Evolutionary conservation across 2,797 vertebrate genomes (phyloP), one percentile per base, ranked within the genome.

Genomic region (Mus minutoides): DNA sequence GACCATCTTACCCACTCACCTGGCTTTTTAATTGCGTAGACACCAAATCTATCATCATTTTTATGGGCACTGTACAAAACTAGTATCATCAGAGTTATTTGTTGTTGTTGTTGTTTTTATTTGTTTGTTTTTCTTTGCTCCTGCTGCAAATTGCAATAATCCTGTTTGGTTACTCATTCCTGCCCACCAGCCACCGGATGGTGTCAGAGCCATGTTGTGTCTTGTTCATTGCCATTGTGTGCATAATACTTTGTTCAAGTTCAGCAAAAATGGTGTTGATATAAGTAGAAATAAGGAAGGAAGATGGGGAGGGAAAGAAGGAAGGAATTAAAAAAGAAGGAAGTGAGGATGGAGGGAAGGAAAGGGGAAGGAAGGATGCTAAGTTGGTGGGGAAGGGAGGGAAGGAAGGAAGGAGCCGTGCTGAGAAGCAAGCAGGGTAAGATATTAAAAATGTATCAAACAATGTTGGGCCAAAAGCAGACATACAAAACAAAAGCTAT

Each of bases 31-130:
- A 40, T 90, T 49, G 24, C 37, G 64, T 86, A 11, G 31, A 62
- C 37, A 24, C 56, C 37, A 7, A 7, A 2, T 34, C 34, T 60
- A 6, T 67, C 3, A 4, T 60, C 10, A 87, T 31, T 24, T 10
- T 85, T 43, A 43, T 37, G 19, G 43, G 29, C 43, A 26, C 34
- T 4, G 31, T 19, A 49, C 71, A 58, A 56, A n/a, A 56, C 24
- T 2, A 12, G 29, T 34, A 31, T 16, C 14, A 19, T 3, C 12
- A 5, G 9, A 54, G 13, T 11, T 62, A 58, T 8, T 64, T 43
- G 43, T 24, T n/a, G n/a, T n/a, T n/a, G n/a, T 94, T 94, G 88
- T 29, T 88, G n/a, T 91, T n/a, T 88, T 40, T 46, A 24, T 82
- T 58, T 76, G 2, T 80, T 79, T 56, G 69, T 54, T 79, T 34